Conservation (phyloP, 2,113 vertebrate species). For the Halcyon senegalensis region DNA sequence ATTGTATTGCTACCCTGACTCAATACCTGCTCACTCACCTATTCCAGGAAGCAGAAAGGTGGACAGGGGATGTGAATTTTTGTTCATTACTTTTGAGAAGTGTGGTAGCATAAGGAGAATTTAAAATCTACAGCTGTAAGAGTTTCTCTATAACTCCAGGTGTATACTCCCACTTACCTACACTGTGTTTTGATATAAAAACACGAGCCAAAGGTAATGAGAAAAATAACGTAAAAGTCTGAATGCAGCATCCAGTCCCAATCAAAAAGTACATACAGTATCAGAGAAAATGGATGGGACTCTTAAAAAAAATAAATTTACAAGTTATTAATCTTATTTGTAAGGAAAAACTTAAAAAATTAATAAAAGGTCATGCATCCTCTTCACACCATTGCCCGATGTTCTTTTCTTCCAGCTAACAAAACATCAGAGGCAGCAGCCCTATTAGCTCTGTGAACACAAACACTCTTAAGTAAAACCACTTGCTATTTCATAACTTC, state of each 20-base stretch:
- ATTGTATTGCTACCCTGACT: not conserved
- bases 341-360: not conserved
- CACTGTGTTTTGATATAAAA: not conserved
- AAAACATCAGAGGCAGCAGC: not conserved
- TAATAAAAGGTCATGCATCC: not conserved
- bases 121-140: not conserved
- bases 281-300: not conserved
- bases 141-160: not conserved
- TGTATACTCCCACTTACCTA: not conserved
- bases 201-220: not conserved
- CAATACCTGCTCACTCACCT: not conserved
- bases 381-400: not conserved
- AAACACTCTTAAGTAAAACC: constrained; percentile 3
- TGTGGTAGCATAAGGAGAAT: not conserved
- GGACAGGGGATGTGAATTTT: not conserved
- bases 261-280: not conserved
- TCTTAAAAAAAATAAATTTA: not conserved
- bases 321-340: not conserved
- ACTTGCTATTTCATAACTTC: not conserved
- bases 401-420: not conserved
- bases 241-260: rapidly evolving
- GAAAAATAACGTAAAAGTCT: not conserved
- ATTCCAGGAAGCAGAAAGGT: not conserved
- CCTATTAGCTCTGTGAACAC: not conserved
- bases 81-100: not conserved